Conservation (phyloP, 2,888 invertebrate genomes). For the Lobophora halterata region DNA sequence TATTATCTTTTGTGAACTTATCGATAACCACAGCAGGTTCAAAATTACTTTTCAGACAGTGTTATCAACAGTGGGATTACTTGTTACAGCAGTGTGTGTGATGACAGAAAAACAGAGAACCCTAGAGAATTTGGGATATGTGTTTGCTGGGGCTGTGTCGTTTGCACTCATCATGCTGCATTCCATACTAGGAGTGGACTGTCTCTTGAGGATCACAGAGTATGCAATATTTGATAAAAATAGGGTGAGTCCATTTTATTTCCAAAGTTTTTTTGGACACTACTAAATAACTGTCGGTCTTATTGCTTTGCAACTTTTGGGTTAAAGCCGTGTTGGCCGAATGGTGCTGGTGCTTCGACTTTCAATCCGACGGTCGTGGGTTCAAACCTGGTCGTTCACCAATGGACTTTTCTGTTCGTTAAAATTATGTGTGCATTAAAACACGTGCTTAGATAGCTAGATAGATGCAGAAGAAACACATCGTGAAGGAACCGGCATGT, state of each 20-base stretch:
- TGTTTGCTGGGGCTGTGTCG: constrained; percentile 33
- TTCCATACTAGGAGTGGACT: constrained; percentile 39
- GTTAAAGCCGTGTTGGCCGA: too few species aligned
- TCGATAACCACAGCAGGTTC: constrained; percentile 24
- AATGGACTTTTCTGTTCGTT: too few species aligned
- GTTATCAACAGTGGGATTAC: constrained; percentile 60
- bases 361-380: too few species aligned
- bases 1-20: constrained; percentile 3
- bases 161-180: constrained; percentile 46
- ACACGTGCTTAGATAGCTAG: too few species aligned
- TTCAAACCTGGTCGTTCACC: too few species aligned
- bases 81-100: constrained; percentile 54
- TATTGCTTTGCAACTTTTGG: too few species aligned
- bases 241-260: constrained; percentile 63
- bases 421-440: too few species aligned
- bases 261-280: too few species aligned
- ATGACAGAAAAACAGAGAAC: constrained; percentile 42
- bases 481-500: too few species aligned
- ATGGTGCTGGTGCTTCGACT: too few species aligned
- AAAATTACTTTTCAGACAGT: constrained; percentile 59
- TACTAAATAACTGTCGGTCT: too few species aligned
- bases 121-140: constrained; percentile 31
- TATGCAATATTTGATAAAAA: constrained; percentile 43
- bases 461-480: too few species aligned
- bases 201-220: constrained; percentile 33